Base-by-base conservation (phyloP, 2,797 vertebrate genomes). In the Characodon lateralis region DNA sequence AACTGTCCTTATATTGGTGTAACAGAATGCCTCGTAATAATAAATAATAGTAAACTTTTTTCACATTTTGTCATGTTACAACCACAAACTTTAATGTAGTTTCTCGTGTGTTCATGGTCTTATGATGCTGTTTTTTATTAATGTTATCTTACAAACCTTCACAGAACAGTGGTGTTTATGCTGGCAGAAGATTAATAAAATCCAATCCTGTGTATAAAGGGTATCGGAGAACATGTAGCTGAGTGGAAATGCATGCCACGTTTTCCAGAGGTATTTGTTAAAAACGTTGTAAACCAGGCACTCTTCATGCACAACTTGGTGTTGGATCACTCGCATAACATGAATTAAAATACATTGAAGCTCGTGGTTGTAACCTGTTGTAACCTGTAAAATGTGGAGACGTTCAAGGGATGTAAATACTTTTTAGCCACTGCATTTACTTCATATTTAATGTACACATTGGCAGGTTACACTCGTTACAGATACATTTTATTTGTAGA, bases 401-500 rank as follows among this genome's bases (percentile, higher is more conserved):
- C 0, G 58, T 59, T 61, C 3, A 5, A 41, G 22, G 63, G 39
- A 18, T 24, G 3, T 66, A 20, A 41, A 61, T n/a, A 2, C 55
- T n/a, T 56, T 9, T 61, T 6, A 6, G n/a, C 26, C 20, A 61
- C 26, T 16, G 28, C 13, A 63, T 78, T 61, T 10, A n/a, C 56
- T 12, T 28, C 18, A 5, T 55, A 58, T 48, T n/a, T 59, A 26
- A n/a, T 28, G 53, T 31, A 71, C 63, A 58, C 8, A 39, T 28
- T 46, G 51, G 26, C 20, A 51, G 13, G 69, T 55, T 46, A 53
- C n/a, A 28, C 12, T 58, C 55, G 35, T 72, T 68, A 31, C 28
- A 79, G 2, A 73, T 80, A 77, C 51, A 71, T 74, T 78, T 79
- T 59, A 56, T 48, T 56, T 76, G 43, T 58, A 20, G 16, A 24